Percentiles rank a stretch among this genome's conserved stretches.
Evolutionary conservation across 2,888 invertebrate genomes (phyloP).

Genomic region (Aromia moschata): DNA sequence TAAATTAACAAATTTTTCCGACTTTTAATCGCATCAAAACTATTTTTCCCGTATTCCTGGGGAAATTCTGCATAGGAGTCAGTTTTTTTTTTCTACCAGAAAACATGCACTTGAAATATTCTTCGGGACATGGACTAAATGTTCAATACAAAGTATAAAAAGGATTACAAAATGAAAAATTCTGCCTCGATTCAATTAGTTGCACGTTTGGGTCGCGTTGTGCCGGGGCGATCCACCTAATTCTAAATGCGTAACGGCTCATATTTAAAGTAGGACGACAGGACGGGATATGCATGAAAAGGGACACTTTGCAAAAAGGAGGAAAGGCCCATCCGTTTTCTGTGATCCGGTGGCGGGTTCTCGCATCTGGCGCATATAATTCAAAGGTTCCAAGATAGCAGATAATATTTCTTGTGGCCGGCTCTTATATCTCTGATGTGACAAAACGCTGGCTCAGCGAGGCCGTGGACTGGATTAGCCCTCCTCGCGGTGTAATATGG

Average conservation of each 20-base stretch:
- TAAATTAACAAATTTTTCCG: too few species aligned
- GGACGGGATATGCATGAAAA: slow-evolving; percentile 24
- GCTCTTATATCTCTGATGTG: slow-evolving; percentile 60
- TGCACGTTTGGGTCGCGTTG: too few species aligned
- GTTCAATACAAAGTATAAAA: too few species aligned
- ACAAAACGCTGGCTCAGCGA: slow-evolving; percentile 62
- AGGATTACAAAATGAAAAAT: too few species aligned
- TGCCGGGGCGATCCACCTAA: neutral
- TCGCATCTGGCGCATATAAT: slow-evolving; percentile 59
- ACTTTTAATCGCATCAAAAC: too few species aligned
- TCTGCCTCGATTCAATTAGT: too few species aligned
- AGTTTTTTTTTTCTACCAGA: too few species aligned
- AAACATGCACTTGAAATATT: too few species aligned
- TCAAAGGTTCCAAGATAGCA: slow-evolving; percentile 57
- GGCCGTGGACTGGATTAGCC: slow-evolving; percentile 58
- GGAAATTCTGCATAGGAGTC: too few species aligned
- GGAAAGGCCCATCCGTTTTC: slow-evolving; percentile 15
- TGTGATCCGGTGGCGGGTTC: slow-evolving; percentile 38
- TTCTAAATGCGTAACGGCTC: slow-evolving; percentile 11
- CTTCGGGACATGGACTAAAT: too few species aligned
- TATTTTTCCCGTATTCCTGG: too few species aligned
- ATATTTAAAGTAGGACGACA: slow-evolving; percentile 14
- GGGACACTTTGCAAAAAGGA: slow-evolving; percentile 35
- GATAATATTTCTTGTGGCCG: slow-evolving; percentile 61
- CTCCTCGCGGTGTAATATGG: slow-evolving; percentile 60